phyloP scores from a whole-genome alignment of 2,113 vertebrate species.

The Lamprologus tigripictilis region DNA sequence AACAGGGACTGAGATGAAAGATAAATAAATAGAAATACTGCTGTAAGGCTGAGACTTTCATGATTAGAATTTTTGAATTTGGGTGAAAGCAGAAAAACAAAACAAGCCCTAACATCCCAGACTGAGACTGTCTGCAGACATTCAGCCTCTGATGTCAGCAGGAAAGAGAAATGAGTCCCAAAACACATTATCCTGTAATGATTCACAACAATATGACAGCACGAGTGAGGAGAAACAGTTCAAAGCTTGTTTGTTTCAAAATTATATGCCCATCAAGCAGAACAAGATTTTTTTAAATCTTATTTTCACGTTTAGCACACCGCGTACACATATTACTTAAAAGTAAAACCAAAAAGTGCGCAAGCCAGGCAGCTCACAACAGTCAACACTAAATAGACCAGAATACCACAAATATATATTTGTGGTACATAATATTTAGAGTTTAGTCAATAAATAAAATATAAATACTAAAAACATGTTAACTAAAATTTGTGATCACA shows the following conservation, averaged over 20 bases:
- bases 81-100: neutral
- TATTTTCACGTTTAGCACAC: neutral
- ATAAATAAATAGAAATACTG: neutral
- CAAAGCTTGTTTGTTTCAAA: rapidly evolving
- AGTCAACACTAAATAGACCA: neutral
- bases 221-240: neutral
- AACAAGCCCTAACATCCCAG: neutral
- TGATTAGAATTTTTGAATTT: rapidly evolving
- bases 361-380: neutral
- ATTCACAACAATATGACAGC: neutral
- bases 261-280: neutral
- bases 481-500: neutral
- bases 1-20: rapidly evolving
- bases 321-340: neutral
- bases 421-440: neutral
- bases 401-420: neutral
- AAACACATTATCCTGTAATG: neutral
- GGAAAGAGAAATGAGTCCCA: neutral
- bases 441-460: neutral
- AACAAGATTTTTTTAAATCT: neutral
- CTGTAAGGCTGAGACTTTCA: neutral
- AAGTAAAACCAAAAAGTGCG: neutral
- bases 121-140: neutral
- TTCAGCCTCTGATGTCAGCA: neutral
- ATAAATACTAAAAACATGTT: neutral